Percentiles rank a stretch among this genome's conserved stretches.
Evolutionary conservation across 2,113 vertebrate genomes (phyloP).

Genomic region (Melozone crissalis): DNA sequence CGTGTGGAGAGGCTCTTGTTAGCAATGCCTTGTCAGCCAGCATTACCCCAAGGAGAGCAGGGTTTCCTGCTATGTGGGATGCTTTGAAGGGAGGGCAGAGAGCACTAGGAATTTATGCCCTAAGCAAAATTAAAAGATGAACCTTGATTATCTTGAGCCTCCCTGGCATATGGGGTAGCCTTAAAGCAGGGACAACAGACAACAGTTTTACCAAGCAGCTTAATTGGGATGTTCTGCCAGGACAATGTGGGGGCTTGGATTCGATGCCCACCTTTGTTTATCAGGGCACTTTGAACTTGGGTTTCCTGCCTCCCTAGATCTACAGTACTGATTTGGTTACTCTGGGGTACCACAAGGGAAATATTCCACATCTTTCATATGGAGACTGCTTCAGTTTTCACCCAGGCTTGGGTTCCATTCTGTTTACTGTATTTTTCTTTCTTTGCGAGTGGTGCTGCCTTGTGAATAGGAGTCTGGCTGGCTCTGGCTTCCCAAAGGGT

Average conservation of each 20-base stretch:
- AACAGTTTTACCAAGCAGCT: background rate
- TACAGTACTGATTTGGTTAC: background rate
- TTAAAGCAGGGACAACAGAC: background rate
- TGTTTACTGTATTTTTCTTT: background rate
- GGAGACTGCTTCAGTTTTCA: background rate
- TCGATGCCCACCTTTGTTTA: background rate
- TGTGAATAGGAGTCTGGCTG: rapidly evolving
- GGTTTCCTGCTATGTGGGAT: background rate
- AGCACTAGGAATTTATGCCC: background rate
- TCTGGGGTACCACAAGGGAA: background rate
- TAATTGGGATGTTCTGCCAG: slow-evolving; percentile 11
- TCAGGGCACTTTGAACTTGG: background rate
- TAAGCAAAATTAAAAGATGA: slow-evolving; percentile 40
- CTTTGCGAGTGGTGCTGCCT: background rate
- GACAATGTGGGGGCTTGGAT: background rate
- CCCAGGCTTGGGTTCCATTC: background rate
- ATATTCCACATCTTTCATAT: background rate
- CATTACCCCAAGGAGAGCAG: background rate
- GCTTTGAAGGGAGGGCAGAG: background rate
- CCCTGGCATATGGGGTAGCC: background rate
- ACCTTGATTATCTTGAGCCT: slow-evolving; percentile 33
- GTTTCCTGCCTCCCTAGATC: background rate
- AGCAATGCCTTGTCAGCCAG: background rate
- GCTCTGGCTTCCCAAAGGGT: background rate
- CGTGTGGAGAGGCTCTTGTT: background rate